Percentiles rank a stretch among this genome's conserved stretches.
These are phyloP conservation scores for Anthrax anthrax DNA, from an alignment of 2,888 invertebrate species.

Conservation along the genomic window DNA sequence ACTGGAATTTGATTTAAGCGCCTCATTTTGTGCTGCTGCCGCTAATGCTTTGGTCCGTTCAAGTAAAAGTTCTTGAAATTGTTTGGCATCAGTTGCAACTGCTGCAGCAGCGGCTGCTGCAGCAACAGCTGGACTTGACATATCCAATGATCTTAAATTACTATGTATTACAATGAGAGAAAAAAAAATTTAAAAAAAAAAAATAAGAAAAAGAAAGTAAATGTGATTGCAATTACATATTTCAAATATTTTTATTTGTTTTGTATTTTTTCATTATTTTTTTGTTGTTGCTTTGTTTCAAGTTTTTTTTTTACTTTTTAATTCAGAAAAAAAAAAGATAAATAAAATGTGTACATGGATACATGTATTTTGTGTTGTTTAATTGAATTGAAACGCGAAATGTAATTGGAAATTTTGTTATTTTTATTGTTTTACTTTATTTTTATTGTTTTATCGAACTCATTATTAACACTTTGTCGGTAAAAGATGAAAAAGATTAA, in stretches of 20 bases:
- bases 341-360: too few species aligned
- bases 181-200: conserved; percentile 9
- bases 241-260: not conserved
- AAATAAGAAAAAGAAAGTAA: conserved; percentile 4
- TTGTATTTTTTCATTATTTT: not conserved
- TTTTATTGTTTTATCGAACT: not conserved
- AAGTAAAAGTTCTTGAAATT: conserved; percentile 58
- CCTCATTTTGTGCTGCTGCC: conserved; percentile 37
- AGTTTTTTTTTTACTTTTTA: not conserved
- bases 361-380: too few species aligned
- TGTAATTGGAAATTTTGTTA: not conserved
- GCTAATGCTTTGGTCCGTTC: conserved; percentile 58
- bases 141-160: conserved; percentile 65
- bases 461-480: not conserved
- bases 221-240: not conserved
- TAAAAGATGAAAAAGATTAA: conserved; percentile 1
- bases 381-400: not conserved
- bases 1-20: conserved; percentile 36
- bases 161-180: conserved; percentile 35
- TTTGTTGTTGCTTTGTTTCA: too few species aligned
- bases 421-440: not conserved
- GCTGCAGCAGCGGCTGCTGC: conserved; percentile 57
- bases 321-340: not conserved
- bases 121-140: conserved; percentile 40
- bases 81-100: conserved; percentile 39